Evolutionary conservation across 2,797 vertebrate genomes (phyloP).

Genomic region (Psittacula derbiana): DNA sequence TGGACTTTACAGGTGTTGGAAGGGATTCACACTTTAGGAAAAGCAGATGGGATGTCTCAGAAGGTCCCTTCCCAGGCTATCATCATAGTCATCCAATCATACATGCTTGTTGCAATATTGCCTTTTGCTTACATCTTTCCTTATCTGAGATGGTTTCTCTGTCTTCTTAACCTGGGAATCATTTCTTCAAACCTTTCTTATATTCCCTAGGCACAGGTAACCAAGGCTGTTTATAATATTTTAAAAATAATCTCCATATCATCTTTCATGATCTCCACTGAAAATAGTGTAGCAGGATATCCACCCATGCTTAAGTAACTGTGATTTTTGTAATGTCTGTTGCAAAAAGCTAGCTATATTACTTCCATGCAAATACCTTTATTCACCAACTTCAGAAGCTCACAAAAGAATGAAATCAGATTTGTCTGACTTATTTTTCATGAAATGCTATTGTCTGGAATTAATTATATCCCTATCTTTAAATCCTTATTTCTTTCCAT

Average conservation of each 20-base stretch:
- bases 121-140: not conserved
- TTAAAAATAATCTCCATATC: not conserved
- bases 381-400: not conserved
- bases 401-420: constrained; percentile 2
- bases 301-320: not conserved
- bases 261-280: not conserved
- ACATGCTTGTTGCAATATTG: too few relatives aligned
- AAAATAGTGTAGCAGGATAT: not conserved
- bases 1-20: not conserved
- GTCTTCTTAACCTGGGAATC: not conserved
- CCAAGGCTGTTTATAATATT: not conserved
- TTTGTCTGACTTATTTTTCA: constrained; percentile 16
- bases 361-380: not conserved
- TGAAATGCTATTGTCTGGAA: not conserved
- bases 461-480: constrained; percentile 22
- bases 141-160: not conserved
- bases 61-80: not conserved
- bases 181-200: not conserved
- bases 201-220: not conserved
- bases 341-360: not conserved
- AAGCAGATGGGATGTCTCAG: not conserved
- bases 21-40: not conserved
- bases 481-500: constrained; percentile 22
- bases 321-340: rapidly evolving
- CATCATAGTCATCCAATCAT: not conserved